Evolutionary conservation across 2,113 vertebrate species (phyloP).

Genomic region (Pygoscelis adeliae): DNA sequence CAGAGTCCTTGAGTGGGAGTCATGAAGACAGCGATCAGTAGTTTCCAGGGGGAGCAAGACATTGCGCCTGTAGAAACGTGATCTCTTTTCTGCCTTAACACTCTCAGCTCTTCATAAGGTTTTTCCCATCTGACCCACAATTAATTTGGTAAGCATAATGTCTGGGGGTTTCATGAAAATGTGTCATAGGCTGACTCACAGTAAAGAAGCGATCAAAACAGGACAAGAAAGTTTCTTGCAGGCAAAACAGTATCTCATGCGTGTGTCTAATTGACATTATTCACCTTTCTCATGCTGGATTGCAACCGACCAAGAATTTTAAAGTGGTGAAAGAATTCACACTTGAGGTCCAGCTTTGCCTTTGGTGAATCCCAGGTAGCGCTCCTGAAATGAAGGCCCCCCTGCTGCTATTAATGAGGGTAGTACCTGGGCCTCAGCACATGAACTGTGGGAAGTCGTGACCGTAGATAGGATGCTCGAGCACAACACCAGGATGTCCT

Average conservation of each 20-base stretch:
- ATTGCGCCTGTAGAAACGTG: neutral
- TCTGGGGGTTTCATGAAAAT: slow-evolving; percentile 22
- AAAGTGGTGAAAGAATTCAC: neutral
- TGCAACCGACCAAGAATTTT: neutral
- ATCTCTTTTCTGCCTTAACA: neutral
- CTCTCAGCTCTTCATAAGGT: neutral
- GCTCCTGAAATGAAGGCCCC: neutral
- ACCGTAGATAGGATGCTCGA: neutral
- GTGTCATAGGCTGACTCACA: slow-evolving; percentile 44
- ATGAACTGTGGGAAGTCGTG: neutral
- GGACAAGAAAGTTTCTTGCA: neutral
- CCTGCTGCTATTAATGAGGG: neutral
- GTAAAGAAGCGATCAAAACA: neutral
- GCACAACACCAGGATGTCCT: neutral
- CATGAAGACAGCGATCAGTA: rapidly evolving
- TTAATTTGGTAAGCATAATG: neutral
- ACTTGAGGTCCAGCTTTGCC: neutral
- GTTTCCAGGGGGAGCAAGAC: neutral
- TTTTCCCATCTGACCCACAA: slow-evolving; percentile 33
- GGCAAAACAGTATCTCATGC: neutral
- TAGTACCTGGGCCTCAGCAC: neutral
- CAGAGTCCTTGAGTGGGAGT: no score
- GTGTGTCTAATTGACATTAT: neutral
- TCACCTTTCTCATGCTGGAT: neutral
- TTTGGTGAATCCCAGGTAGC: neutral